Percentiles rank a stretch among this genome's conserved stretches.
phyloP scores from a whole-genome alignment of 2,797 vertebrate species.

The Alfaro cultratus region DNA sequence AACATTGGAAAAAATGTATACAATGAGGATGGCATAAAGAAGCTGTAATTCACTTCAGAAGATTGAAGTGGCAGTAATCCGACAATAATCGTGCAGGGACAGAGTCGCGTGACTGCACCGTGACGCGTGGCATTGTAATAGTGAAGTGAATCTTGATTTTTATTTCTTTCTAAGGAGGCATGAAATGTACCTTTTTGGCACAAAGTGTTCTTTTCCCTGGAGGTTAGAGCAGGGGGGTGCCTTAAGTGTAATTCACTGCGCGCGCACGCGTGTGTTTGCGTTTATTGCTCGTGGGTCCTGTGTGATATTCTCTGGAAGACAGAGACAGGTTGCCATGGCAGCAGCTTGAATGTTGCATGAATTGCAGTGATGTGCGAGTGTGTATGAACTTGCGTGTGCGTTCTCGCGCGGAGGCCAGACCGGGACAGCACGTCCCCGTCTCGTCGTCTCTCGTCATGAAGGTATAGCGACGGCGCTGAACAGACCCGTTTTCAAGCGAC shows the following conservation, averaged over 20 bases:
- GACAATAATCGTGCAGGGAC: constrained; percentile 40
- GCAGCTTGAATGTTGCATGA: constrained; percentile 62
- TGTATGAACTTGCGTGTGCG: constrained; percentile 24
- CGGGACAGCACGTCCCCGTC: constrained; percentile 59
- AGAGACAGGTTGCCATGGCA: constrained; percentile 77
- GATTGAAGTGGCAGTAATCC: constrained; percentile 51
- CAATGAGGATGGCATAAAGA: constrained; percentile 49
- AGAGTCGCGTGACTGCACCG: constrained; percentile 47
- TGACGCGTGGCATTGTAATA: constrained; percentile 41
- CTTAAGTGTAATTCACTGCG: constrained; percentile 41
- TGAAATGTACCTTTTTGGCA: constrained; percentile 62
- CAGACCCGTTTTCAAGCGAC: constrained; percentile 38
- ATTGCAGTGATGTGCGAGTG: constrained; percentile 46
- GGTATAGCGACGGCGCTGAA: constrained; percentile 14
- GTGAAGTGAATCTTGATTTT: constrained; percentile 40
- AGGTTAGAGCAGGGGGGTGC: constrained; percentile 55
- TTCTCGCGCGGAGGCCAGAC: constrained; percentile 59
- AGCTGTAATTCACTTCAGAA: constrained; percentile 58
- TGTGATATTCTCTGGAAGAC: constrained; percentile 63
- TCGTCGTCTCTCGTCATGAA: constrained; percentile 42
- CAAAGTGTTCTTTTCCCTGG: constrained; percentile 54
- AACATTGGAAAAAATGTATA: constrained; percentile 32
- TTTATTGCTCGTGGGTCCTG: constrained; percentile 62
- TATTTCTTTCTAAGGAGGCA: constrained; percentile 41
- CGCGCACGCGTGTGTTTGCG: constrained; percentile 47